Evolutionary conservation across 2,113 vertebrate genomes (phyloP).

Genomic region (Dissostichus mawsoni): DNA sequence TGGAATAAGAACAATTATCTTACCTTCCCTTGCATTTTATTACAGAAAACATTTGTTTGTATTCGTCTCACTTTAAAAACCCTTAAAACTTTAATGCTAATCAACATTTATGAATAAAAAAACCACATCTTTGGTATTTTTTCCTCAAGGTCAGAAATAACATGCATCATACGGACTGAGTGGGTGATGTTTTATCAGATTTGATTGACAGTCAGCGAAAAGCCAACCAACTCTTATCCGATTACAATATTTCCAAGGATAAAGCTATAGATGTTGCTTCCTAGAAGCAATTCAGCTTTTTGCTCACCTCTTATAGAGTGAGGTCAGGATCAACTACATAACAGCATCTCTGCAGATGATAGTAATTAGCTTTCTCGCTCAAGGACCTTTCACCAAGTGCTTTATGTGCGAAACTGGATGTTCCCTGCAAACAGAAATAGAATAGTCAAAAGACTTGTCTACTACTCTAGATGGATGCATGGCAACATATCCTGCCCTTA

Average conservation of each 20-base stretch:
- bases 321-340: not conserved
- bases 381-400: conserved; percentile 7
- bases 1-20: no score
- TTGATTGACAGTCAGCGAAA: not conserved
- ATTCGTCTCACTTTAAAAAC: no score
- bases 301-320: not conserved
- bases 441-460: conserved; percentile 38
- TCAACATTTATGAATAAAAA: no score
- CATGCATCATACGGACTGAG: not conserved
- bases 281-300: not conserved
- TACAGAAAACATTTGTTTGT: no score
- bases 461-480: conserved; percentile 18
- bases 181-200: not conserved
- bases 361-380: not conserved
- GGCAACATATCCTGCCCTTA: conserved; percentile 64
- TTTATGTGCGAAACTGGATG: conserved; percentile 9
- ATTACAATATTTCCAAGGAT: not conserved
- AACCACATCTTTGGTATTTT: no score
- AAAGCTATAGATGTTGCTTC: not conserved
- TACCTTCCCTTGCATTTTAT: no score
- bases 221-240: not conserved
- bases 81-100: no score
- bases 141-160: not conserved
- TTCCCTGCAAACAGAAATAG: not conserved
- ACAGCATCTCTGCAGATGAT: not conserved